Percentiles rank a stretch among this genome's conserved stretches.
These are phyloP conservation scores for Tinea pellionella DNA, from an alignment of 2,888 invertebrate genomes.

Conservation along the genomic window DNA sequence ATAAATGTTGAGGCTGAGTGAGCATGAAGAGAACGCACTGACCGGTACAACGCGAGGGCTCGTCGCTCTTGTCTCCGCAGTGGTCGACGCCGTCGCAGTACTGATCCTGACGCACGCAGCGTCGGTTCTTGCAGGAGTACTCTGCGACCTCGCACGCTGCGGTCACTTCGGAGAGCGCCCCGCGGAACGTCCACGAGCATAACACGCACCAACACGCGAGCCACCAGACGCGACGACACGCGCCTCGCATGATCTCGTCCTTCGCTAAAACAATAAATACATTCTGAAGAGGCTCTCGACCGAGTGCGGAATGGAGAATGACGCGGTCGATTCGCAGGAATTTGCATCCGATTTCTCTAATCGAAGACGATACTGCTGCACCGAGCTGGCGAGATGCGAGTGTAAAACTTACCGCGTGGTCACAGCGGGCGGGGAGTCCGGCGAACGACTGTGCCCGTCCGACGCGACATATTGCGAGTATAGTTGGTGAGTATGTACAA, in stretches of 20 bases:
- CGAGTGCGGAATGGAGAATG: no score
- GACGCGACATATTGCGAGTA: not conserved
- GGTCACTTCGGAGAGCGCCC: slow-evolving; percentile 30
- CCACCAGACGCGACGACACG: not conserved
- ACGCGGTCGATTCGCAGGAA: no score
- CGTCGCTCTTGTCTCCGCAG: slow-evolving; percentile 88
- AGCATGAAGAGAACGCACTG: no score
- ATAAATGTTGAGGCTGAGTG: no score
- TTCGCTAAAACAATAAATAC: not conserved
- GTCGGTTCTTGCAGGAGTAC: slow-evolving; percentile 75
- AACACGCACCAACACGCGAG: slow-evolving; percentile 17
- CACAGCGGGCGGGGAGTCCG: not conserved
- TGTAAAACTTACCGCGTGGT: not conserved
- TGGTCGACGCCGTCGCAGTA: slow-evolving; percentile 88
- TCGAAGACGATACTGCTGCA: no score
- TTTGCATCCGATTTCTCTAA: no score
- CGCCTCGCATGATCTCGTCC: not conserved
- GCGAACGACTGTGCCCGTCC: not conserved
- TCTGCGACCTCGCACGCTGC: slow-evolving; percentile 82
- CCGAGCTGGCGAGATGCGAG: not conserved
- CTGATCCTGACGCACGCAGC: slow-evolving; percentile 85
- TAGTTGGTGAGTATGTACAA: not conserved
- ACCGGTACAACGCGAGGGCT: slow-evolving; percentile 83
- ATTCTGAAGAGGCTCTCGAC: no score
- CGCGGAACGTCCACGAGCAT: slow-evolving; percentile 40